Percentiles rank a stretch among this genome's conserved stretches.
Conservation (phyloP, 2,888 invertebrate genomes). For the Cylindroiulus punctatus region DNA sequence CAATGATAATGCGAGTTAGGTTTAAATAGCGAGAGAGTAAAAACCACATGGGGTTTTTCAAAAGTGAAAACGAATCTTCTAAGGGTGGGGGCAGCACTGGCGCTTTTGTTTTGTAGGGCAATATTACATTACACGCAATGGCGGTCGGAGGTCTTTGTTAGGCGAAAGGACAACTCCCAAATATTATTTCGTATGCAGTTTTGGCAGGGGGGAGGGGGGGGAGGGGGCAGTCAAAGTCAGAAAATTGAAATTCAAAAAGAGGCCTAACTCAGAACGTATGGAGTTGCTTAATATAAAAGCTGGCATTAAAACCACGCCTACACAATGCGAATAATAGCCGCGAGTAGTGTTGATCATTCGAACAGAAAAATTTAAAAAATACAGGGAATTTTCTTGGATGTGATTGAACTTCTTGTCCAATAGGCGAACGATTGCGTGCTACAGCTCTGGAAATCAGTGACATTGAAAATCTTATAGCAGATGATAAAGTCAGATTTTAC, state of each 20-base stretch:
- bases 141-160: constrained; percentile 43
- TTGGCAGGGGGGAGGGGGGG: background rate
- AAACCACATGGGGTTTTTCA: constrained; percentile 26
- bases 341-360: background rate
- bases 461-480: too few species aligned
- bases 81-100: constrained; percentile 21
- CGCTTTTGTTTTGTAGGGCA: constrained; percentile 28
- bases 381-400: background rate
- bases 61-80: constrained; percentile 45
- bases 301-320: constrained; percentile 21
- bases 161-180: constrained; percentile 47
- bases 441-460: too few species aligned
- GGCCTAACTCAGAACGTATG: background rate
- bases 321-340: background rate
- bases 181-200: constrained; percentile 1
- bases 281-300: constrained; percentile 2
- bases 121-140: constrained; percentile 40
- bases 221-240: background rate
- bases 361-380: background rate
- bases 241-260: constrained; percentile 41
- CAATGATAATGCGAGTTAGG: background rate
- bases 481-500: too few species aligned
- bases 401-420: background rate
- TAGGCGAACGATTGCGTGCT: too few species aligned
- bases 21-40: background rate